These are phyloP conservation scores for Cacoxenus indagator DNA, from an alignment of 2,888 invertebrate genomes.

Conservation along the genomic window DNA sequence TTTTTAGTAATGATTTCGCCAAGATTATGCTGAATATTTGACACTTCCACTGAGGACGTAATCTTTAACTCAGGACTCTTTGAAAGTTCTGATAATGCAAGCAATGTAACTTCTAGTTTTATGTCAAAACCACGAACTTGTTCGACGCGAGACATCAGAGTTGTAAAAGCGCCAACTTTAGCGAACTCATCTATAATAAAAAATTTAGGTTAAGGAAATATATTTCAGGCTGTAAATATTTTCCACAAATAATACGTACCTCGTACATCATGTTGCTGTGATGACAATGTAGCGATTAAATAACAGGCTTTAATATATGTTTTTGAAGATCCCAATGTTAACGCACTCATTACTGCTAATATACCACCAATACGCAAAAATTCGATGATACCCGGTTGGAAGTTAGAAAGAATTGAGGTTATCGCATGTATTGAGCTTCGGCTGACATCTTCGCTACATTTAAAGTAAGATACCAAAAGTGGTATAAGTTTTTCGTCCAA, in stretches of 20 bases:
- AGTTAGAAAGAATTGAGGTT: constrained; percentile 51
- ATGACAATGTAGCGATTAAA: background rate
- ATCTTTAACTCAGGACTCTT: background rate
- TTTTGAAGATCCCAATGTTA: background rate
- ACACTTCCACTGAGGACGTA: background rate
- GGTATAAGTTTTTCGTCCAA: constrained; percentile 78
- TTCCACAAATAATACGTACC: background rate
- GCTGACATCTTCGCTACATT: constrained; percentile 37
- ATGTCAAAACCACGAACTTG: constrained; percentile 46
- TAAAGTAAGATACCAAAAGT: constrained; percentile 68
- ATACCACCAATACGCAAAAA: constrained; percentile 44
- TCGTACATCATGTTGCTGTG: background rate
- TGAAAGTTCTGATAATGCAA: constrained; percentile 48
- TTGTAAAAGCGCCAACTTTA: background rate
- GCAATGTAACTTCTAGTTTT: constrained; percentile 47
- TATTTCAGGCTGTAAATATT: background rate
- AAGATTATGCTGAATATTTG: background rate
- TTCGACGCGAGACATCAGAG: constrained; percentile 29
- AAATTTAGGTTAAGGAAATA: background rate
- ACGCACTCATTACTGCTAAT: constrained; percentile 26
- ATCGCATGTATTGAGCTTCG: constrained; percentile 48
- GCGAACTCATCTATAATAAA: constrained; percentile 4
- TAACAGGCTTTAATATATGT: background rate
- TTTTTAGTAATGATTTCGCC: background rate
- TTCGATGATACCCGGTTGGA: constrained; percentile 41